phyloP scores from a whole-genome alignment of 2,797 vertebrate genomes.

The Furcifer pardalis region DNA sequence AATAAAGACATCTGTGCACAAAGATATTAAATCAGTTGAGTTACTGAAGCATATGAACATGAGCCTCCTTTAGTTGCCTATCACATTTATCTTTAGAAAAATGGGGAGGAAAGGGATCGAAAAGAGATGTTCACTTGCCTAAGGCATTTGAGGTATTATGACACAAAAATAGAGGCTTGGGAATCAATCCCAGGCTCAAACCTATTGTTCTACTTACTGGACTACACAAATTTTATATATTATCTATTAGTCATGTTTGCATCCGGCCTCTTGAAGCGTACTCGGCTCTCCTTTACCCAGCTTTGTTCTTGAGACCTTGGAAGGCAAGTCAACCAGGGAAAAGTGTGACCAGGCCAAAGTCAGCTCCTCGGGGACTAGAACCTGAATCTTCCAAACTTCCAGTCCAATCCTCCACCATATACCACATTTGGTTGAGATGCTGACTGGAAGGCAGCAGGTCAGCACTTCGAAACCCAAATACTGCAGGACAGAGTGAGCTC shows the following conservation, averaged over 20 bases:
- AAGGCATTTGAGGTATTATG: background rate
- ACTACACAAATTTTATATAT: background rate
- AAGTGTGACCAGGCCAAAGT: background rate
- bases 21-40: background rate
- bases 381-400: background rate
- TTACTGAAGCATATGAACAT: background rate
- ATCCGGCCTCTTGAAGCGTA: background rate
- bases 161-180: background rate
- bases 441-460: too few relatives aligned
- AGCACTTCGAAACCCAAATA: too few relatives aligned
- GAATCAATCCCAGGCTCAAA: background rate
- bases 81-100: background rate
- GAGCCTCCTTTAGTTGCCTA: background rate
- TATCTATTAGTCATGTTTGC: too few relatives aligned
- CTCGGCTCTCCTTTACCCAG: background rate
- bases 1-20: background rate
- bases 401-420: background rate
- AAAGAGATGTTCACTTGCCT: background rate
- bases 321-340: background rate
- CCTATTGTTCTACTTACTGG: background rate
- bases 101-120: background rate
- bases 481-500: too few relatives aligned
- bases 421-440: too few relatives aligned
- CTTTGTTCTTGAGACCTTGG: background rate
- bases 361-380: background rate